Conservation (phyloP, 2,113 vertebrate genomes). For the Eudyptes chrysolophus region DNA sequence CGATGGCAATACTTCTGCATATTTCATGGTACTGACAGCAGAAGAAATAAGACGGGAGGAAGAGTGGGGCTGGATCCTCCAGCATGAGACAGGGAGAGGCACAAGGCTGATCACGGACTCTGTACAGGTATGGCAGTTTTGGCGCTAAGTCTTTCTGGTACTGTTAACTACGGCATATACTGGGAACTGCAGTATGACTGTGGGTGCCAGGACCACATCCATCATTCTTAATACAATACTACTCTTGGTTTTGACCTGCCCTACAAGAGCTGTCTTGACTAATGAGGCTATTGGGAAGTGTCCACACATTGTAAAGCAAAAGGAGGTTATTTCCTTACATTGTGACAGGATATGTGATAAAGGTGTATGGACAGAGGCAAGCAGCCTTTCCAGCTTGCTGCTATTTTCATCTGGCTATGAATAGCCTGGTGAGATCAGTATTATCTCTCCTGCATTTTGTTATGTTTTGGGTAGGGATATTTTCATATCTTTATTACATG, state of each 20-base stretch:
- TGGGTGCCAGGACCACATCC: not conserved
- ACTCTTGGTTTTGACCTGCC: not conserved
- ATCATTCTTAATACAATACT: not conserved
- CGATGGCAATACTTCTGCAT: not conserved
- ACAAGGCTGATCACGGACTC: not conserved
- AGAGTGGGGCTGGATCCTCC: not conserved
- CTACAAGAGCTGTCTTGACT: not conserved
- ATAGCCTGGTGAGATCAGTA: not conserved
- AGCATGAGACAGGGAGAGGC: not conserved
- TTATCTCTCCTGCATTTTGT: not conserved
- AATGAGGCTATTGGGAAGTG: not conserved
- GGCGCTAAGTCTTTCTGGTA: not conserved
- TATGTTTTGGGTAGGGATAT: not conserved
- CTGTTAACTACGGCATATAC: not conserved
- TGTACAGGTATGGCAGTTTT: not conserved
- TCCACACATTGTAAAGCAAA: not conserved
- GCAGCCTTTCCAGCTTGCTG: not conserved
- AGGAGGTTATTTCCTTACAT: slow-evolving; percentile 23
- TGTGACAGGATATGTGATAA: not conserved
- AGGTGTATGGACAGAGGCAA: not conserved
- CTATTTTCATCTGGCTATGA: slow-evolving; percentile 5
- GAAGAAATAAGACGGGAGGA: not conserved
- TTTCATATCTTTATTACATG: slow-evolving; percentile 12
- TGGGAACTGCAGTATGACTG: not conserved
- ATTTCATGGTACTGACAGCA: not conserved